Conservation (phyloP, 1,140 invertebrate genomes). For the Sitobion miscanthi region DNA sequence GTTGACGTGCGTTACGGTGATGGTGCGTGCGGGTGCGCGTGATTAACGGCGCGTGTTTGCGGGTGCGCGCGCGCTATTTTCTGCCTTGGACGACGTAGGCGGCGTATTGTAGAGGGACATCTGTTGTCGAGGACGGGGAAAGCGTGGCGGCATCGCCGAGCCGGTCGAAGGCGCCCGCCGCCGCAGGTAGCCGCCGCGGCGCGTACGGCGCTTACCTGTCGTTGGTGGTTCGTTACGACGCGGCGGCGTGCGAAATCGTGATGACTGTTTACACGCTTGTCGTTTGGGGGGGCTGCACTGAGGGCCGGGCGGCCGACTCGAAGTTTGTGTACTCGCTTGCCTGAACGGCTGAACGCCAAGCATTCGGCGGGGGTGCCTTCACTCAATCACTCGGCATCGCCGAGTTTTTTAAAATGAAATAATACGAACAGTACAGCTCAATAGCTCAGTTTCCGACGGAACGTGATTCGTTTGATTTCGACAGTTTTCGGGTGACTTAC, state of each 20-base stretch:
- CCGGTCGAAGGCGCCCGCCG: not conserved
- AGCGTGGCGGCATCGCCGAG: not conserved
- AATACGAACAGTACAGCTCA: no score
- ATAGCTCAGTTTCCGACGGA: no score
- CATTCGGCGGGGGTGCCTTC: not conserved
- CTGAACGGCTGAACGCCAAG: no score
- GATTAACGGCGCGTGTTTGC: not conserved
- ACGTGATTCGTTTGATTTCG: not conserved
- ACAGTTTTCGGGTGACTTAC: not conserved
- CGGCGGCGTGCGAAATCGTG: not conserved
- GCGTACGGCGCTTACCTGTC: no score
- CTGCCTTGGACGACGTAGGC: not conserved
- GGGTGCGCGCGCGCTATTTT: conserved; percentile 10
- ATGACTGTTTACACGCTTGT: not conserved
- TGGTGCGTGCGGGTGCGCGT: not conserved
- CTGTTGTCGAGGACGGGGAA: not conserved
- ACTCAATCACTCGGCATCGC: not conserved
- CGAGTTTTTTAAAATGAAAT: not conserved
- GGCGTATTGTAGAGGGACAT: not conserved
- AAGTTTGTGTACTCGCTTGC: not conserved
- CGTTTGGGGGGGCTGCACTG: no score
- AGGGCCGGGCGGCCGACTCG: no score
- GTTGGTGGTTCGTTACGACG: no score
- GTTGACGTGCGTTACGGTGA: conserved; percentile 5
- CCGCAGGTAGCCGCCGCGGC: no score